These are phyloP conservation scores for Porites lobata DNA, from an alignment of 92 coral and sea anemone species.

Conservation along the genomic window DNA sequence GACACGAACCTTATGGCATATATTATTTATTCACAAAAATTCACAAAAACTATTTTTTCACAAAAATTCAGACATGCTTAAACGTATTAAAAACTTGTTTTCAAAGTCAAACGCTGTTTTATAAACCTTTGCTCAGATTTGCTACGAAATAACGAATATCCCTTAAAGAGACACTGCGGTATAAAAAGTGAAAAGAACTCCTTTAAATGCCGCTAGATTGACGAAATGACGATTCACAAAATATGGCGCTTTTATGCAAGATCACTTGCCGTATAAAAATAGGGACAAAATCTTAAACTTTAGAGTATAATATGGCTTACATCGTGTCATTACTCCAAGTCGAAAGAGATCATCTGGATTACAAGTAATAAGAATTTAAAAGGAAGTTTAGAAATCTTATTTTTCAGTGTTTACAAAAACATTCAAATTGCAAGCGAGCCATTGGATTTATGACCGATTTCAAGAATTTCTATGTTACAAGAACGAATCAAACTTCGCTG, in stretches of 20 bases:
- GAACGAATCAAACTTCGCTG: not conserved
- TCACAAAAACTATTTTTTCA: not conserved
- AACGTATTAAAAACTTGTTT: not conserved
- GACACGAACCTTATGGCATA: not conserved
- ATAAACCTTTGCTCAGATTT: not conserved
- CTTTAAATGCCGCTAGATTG: not conserved
- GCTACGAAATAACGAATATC: not conserved
- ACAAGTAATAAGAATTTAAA: too few relatives aligned
- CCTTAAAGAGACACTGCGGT: not conserved
- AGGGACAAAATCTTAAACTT: not conserved
- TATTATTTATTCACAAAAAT: not conserved
- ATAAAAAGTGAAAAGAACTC: not conserved
- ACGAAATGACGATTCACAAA: not conserved
- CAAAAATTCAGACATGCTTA: not conserved
- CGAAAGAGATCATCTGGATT: too few relatives aligned
- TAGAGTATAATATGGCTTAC: not conserved
- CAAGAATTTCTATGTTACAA: not conserved
- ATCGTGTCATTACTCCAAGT: too few relatives aligned
- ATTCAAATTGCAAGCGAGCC: not conserved
- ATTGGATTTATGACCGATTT: not conserved
- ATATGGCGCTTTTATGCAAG: too few relatives aligned
- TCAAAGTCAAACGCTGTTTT: not conserved
- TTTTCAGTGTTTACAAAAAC: slow-evolving; percentile 1
- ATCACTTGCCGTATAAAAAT: slow-evolving; percentile 20
- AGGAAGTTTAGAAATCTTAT: not conserved